Evolutionary conservation across 1,140 invertebrate species (phyloP).

Genomic region (Wiebesia pumilae): DNA sequence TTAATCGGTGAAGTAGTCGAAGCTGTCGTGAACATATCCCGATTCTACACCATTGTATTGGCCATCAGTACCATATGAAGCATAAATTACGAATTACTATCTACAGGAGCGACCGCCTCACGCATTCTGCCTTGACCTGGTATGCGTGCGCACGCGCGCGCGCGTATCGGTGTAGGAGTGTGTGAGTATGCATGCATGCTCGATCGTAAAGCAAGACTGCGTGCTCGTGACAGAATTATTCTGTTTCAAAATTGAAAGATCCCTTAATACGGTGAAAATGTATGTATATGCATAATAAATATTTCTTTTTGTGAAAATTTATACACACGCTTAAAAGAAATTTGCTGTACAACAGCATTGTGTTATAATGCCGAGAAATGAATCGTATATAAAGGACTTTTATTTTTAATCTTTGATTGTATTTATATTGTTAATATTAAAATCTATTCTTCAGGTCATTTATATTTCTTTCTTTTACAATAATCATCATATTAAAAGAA

Average conservation of each 20-base stretch:
- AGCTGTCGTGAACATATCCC: background rate
- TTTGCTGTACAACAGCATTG: no score
- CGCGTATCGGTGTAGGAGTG: background rate
- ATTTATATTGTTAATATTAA: no score
- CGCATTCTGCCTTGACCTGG: conserved; percentile 33
- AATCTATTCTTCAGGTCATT: no score
- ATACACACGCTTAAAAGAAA: no score
- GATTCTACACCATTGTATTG: background rate
- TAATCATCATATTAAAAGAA: no score
- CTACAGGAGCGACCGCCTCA: background rate
- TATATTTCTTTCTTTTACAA: no score
- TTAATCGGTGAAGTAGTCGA: background rate
- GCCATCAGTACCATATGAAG: background rate
- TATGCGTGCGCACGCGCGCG: background rate
- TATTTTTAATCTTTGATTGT: no score
- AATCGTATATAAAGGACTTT: no score
- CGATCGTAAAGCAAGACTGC: background rate
- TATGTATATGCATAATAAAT: no score
- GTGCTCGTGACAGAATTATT: background rate
- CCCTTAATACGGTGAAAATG: background rate
- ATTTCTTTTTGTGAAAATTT: no score
- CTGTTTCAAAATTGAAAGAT: background rate
- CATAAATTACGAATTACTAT: conserved; percentile 46
- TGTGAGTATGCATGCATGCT: background rate
- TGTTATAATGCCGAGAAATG: no score